Conservation (phyloP, 2,797 vertebrate species). For the Neosalanx taihuensis region DNA sequence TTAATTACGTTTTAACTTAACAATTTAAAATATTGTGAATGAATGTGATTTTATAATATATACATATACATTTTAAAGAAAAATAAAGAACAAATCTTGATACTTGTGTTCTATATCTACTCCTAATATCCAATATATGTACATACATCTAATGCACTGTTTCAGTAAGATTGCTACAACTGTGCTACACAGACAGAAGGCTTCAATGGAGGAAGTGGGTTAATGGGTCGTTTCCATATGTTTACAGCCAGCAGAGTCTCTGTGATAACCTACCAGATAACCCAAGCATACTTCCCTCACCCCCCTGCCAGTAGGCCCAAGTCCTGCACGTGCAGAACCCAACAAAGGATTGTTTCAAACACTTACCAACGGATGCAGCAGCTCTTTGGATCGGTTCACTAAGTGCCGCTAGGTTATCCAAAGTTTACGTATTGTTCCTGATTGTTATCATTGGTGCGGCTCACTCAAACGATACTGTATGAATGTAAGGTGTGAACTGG, state of each 20-base stretch:
- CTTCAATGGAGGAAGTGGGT: constrained; percentile 43
- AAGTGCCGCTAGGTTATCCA: constrained; percentile 1
- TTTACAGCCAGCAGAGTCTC: constrained; percentile 36
- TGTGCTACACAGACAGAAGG: constrained; percentile 29
- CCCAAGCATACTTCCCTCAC: constrained; percentile 16
- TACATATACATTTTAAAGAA: no score
- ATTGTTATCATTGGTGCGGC: constrained; percentile 15
- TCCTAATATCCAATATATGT: no score
- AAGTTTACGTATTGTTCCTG: constrained; percentile 13
- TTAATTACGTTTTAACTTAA: not conserved
- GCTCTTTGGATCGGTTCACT: constrained; percentile 2
- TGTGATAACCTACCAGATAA: constrained; percentile 54
- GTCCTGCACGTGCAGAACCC: constrained; percentile 12
- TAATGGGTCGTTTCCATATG: constrained; percentile 51
- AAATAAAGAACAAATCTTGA: no score
- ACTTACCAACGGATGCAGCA: not conserved
- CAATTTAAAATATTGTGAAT: not conserved
- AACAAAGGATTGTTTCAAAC: constrained; percentile 1
- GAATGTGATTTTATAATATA: no score
- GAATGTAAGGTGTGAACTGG: not conserved
- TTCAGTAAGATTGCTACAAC: not conserved
- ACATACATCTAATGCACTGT: not conserved
- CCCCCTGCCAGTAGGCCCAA: constrained; percentile 7
- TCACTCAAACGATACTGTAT: not conserved
- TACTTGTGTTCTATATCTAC: no score